Evolutionary conservation across 2,888 invertebrate genomes (phyloP), one percentile per base, ranked within the genome.

Genomic region (Chrysomela aeneicollis): DNA sequence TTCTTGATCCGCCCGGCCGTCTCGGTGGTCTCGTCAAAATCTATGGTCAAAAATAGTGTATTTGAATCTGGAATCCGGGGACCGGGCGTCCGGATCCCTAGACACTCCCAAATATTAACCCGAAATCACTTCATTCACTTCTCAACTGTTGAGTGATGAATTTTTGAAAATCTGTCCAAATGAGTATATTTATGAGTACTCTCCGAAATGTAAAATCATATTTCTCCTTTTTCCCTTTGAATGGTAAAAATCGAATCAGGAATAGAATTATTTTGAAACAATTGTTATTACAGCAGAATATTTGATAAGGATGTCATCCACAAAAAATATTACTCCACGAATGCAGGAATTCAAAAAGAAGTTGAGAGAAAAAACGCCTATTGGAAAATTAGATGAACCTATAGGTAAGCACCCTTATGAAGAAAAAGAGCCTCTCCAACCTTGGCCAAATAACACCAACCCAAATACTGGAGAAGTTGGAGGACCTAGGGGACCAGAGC

Each of bases 401-500:
- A 85, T 88, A 42, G 86, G 87, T 8, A 86, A 87, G 71, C 91
- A 92, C 81, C 91, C 91, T 5, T 87, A 88, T 76, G 89, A 90
- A 78, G 93, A 95, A 80, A 90, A 93, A 76, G 92, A 96, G 76
- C 92, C 95, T 0, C 83, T 97, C 22, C 87, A 88, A 73, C 87
- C 93, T 1, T 96, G 92, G 87, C 97, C 97, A 12, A 87, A 95
- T 78, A 90, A 93, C 77, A 89, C 87, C 1, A 98, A 98, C 84
- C 98, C 98, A 4, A 78, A 88, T 63, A 98, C 98, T 5, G 98
- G 98, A 10, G 98, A 99, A 87, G 85, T 95, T 63, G 95, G 95
- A 37, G 98, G 98, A 0, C 98, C 98, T 0, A 86, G 89, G 74
- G 99, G 99, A 5, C 99, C 98, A 0, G 99, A 99, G 85, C 99